Base-by-base conservation (phyloP, 2,888 invertebrate genomes). In the Sepiola atlantica region DNA sequence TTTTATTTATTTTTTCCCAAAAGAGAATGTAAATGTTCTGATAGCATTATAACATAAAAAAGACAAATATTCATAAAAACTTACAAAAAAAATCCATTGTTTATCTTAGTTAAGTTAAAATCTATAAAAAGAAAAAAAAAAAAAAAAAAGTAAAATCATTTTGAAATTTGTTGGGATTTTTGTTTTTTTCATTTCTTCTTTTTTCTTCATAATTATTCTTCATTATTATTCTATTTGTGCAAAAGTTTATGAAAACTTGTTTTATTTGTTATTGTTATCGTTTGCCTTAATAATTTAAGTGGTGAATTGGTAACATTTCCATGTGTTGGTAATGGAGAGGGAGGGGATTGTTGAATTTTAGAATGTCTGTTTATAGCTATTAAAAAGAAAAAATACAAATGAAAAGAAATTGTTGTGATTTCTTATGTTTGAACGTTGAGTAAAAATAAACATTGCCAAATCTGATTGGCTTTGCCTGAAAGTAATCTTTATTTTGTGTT, bases 81-180 rank as follows among this genome's bases (percentile, higher is more conserved):
- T n/a, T n/a, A 8, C 16, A 28, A 77, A 32, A 77, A 16, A n/a
- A 14, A n/a, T 77, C 32, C 16, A 77, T 77, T 77, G n/a, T 16
- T 77, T 61, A 61, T 77, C n/a, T 32, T 32, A 16, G 14, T 14
- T 12, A 77, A n/a, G n/a, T n/a, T 77, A 12, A n/a, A 77, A 77
- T 77, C 28, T n/a, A n/a, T 61, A n/a, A n/a, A n/a, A n/a, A n/a
- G n/a, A n/a, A n/a, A n/a, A 45, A 45, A 45, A 45, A 45, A 4
- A 4, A 45, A 4, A n/a, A 12, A n/a, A 16, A n/a, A n/a, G n/a
- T n/a, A n/a, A 77, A 77, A 77, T 77, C 77, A 77, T 77, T n/a
- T 77, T 77, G n/a, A 77, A 77, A n/a, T 77, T 77, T 77, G 77
- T 77, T 77, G n/a, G 77, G 77, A 77, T 77, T 28, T 77, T 77